Base-by-base conservation (phyloP, 2,888 invertebrate genomes). In the Cryptosula pallasiana region DNA sequence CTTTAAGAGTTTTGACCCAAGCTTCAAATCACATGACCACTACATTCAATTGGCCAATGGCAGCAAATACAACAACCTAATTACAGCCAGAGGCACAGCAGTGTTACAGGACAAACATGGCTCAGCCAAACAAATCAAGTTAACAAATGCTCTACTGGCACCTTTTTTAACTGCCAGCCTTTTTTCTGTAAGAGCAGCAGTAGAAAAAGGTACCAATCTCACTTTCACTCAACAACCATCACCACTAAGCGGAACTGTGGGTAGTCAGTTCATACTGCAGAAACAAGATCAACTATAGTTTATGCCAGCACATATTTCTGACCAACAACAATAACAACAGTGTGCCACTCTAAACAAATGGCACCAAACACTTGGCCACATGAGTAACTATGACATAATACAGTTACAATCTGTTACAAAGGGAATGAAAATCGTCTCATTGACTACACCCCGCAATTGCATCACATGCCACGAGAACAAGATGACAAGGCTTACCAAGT, bases 41-140 rank as follows among this genome's bases (percentile, higher is more conserved):
- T n/a, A n/a, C n/a, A n/a, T n/a, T n/a, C n/a, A 69, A 29, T 29
- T 69, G 35, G 69, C 69, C 35, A 23, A 69, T 69, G 69, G 32
- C 9, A 3, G 32, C 25, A 9, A 35, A 16, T 34, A 5, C 5
- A 69, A 69, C 35, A 20, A 69, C 5, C 69, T 69, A 20, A 29
- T 25, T 5, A 25, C 16, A 29, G 69, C 34, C 3, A 29, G n/a
- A 34, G 69, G 69, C 35, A 29, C 32, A 29, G 69, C 69, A 34
- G 5, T 25, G 69, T 16, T 69, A n/a, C n/a, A n/a, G n/a, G 5
- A 69, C 32, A 5, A 34, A 25, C 32, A 20, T 29, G 9, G 32
- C 9, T 35, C 9, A 69, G 9, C 3, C 5, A 3, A 35, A 35
- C 35, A 69, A n/a, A 3, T 5, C 13, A 69, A 3, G 69, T n/a